phyloP scores from a whole-genome alignment of 2,888 invertebrate genomes.

The Drosophila macrospina region DNA sequence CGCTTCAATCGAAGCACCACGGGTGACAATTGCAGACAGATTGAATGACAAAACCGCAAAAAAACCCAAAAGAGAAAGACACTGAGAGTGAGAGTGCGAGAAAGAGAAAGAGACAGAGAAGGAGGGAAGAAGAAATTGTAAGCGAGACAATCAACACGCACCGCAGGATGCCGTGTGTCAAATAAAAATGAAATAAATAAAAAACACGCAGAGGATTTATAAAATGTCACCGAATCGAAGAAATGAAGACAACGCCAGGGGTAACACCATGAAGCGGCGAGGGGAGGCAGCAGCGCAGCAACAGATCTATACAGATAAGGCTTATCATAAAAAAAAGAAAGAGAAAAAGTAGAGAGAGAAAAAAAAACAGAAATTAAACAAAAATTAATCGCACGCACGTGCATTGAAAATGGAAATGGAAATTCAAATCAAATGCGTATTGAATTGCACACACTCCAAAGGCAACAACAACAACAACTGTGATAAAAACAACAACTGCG shows the following conservation, averaged over 20 bases:
- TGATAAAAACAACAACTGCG: constrained; percentile 14
- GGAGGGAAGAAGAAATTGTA: constrained; percentile 45
- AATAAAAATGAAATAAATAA: constrained; percentile 61
- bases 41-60: constrained; percentile 68
- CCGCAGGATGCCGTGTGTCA: constrained; percentile 63
- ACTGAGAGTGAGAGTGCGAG: constrained; percentile 15
- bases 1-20: constrained; percentile 44
- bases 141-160: constrained; percentile 68
- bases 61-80: constrained; percentile 26
- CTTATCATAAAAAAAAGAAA: constrained; percentile 21
- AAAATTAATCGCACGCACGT: constrained; percentile 72
- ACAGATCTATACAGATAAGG: neutral
- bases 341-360: neutral
- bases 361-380: constrained; percentile 32
- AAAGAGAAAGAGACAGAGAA: constrained; percentile 22
- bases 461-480: neutral
- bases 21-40: constrained; percentile 68
- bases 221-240: constrained; percentile 26
- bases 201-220: constrained; percentile 55
- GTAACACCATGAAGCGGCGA: neutral
- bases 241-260: constrained; percentile 13
- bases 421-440: constrained; percentile 31
- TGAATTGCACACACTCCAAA: constrained; percentile 19
- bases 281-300: neutral
- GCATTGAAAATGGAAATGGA: constrained; percentile 47